Evolutionary conservation across 2,888 invertebrate genomes (phyloP), one percentile per base, ranked within the genome.

Genomic region (Meiosimyza decipiens): DNA sequence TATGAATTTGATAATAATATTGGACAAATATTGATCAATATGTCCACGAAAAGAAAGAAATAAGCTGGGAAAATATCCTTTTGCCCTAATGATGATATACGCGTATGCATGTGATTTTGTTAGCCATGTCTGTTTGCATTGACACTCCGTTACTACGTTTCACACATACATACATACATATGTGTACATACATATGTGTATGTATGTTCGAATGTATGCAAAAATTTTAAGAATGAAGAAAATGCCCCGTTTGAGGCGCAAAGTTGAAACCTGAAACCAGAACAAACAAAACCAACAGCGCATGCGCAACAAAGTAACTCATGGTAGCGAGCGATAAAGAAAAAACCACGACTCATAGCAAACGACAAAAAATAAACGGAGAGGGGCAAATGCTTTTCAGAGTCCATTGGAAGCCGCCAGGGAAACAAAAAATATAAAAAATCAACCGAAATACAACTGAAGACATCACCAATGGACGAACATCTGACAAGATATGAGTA

Each of bases 201-300:
- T 28, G 28, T 28, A 4, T 28, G 28, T 22, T 22, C 59, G 28
- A 18, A n/a, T 22, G 6, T 22, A 59, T 13, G 28, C 22, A 18
- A 59, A 59, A 59, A 59, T 22, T 59, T 22, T 59, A 12, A 62
- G 13, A 33, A 62, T n/a, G 47, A n/a, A 47, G 22, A 18, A 59
- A 6, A 22, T 22, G 59, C 22, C 6, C n/a, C n/a, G 22, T 28
- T 59, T 40, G 40, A 40, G 28, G 28, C 28, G 28, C 28, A 28
- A 16, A 22, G 50, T 49, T n/a, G 54, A 62, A 71, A 71, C 54
- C 54, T 71, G 54, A 71, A 71, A 71, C 54, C 70, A 71, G 70
- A 71, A 54, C 63, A 63, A 50, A 50, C 16, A 47, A 15, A 18
- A 54, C 11, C 55, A 66, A n/a, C 54, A 54, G 15, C 68, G 68